Evolutionary conservation across 2,113 vertebrate genomes (phyloP).

Genomic region (Hippocampus abdominalis): DNA sequence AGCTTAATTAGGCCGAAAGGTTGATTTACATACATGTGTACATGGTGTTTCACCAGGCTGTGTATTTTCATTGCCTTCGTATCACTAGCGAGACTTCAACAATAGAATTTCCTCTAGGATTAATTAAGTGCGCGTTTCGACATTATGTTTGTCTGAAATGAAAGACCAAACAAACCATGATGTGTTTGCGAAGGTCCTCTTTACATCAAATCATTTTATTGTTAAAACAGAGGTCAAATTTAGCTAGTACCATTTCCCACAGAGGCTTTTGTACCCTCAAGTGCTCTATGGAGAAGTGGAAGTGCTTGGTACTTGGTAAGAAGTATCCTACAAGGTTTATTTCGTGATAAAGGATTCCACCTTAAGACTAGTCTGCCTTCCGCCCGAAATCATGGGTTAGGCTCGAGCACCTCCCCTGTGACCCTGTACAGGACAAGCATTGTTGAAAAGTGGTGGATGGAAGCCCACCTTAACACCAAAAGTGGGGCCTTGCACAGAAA

Average conservation of each 20-base stretch:
- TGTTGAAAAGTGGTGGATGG: too few relatives aligned
- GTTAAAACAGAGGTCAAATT: background rate
- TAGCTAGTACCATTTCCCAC: conserved; percentile 31
- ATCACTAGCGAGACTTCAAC: background rate
- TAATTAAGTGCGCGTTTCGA: background rate
- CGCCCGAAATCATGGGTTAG: too few relatives aligned
- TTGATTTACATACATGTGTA: conserved; percentile 69
- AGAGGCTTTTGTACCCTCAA: conserved; percentile 26
- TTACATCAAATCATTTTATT: background rate
- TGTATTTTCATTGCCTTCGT: conserved; percentile 38
- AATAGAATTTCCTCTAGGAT: background rate
- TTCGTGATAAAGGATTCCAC: conserved; percentile 42
- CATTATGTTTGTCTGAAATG: conserved; percentile 10
- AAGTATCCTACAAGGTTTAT: conserved; percentile 36
- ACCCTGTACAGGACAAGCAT: too few relatives aligned
- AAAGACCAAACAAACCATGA: conserved; percentile 5
- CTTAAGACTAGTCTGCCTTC: too few relatives aligned
- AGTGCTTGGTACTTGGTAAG: conserved; percentile 18
- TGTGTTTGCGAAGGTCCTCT: background rate
- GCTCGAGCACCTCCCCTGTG: too few relatives aligned
- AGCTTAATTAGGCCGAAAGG: conserved; percentile 76
- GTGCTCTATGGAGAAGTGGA: conserved; percentile 11
- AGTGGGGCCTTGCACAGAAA: conserved; percentile 56
- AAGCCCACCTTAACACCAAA: conserved; percentile 36
- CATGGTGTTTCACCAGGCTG: conserved; percentile 56